Base-by-base conservation (phyloP, 2,888 invertebrate species). In the Enchytraeus crypticus region DNA sequence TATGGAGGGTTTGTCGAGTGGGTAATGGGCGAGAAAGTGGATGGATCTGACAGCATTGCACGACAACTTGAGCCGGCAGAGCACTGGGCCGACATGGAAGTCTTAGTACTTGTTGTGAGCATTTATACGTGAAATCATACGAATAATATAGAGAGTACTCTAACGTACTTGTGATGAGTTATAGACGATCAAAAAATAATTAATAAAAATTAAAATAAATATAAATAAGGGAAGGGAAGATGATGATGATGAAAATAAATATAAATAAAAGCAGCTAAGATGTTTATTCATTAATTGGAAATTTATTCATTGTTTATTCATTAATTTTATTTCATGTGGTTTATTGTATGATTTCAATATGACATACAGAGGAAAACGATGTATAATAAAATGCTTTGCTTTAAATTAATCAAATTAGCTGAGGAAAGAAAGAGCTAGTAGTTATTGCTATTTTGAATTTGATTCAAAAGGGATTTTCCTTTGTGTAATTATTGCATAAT, bases 1-100 rank as follows among this genome's bases (percentile, higher is more conserved):
- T 85, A 86, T 70, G 95, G 95, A 30, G 98, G 98, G 14, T 95
- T 96, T 82, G 96, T 97, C 0, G 86, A 86, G 63, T 99, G 98
- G 98, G 83, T 85, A 61, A 86, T 85, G 72, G 78, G 78, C 8
- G 57, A 55, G 3, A 32, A 64, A 32, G 60, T 58, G 0, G 74
- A 76, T 65, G 77, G 77, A 2, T 61, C 67, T 2, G 77, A 78
- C 64, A 76, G 74, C 23, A 23, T 71, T 45, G 73, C 78, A 2
- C 61, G 61, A 51, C 77, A 73, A 80, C 82, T 97, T 60, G 87
- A 82, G 11, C 83, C 88, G 8, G 83, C 85, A 0, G 76, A 81
- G 18, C 88, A 92, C 78, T 98, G 97, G 96, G 88, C 91, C 2
- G 86, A 91, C 74, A 87, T 99, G 84, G 84, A 88, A 74, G 85